Evolutionary conservation across 2,113 vertebrate species (phyloP), one percentile per base, ranked within the genome.

Genomic region (Caranx melampygus): DNA sequence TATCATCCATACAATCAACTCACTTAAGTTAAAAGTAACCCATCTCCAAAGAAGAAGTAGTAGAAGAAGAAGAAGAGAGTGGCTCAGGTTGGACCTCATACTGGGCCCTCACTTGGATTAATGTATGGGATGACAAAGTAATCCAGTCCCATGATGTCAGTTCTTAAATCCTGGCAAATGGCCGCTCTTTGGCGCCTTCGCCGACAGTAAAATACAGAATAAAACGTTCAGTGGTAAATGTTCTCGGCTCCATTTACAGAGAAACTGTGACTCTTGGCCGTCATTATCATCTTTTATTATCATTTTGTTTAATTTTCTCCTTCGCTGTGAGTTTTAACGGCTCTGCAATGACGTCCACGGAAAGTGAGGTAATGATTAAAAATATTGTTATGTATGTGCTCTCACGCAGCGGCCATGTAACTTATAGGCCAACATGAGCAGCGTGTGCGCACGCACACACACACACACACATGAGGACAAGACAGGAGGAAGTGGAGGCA

Each of bases 301-400:
- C n/a, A 75, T 64, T 64, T 79, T 70, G 68, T 85, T 82, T 88
- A 34, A 49, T 77, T 67, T 73, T 77, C 54, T 76, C 59, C 45
- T 20, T 35, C 68, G 26, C 59, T 40, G 2, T 72, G 76, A 73
- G 40, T 70, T 75, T 80, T 80, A 85, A 79, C 3, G 20, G 82
- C 40, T 62, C 60, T 21, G 70, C 21, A 14, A 12, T 80, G 86
- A 77, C 47, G 75, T 1, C n/a, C 6, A 3, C 3, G 72, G 79
- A 83, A 83, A 83, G 49, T 71, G 68, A 74, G 64, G 72, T 44
- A 42, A 75, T 14, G 61, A 68, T 72, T 49, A 16, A 35, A 57
- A 0, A 13, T 13, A 1, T 7, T 49, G 47, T 20, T 52, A 16
- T 47, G 44, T 60, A 21, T n/a, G 14, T 34, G n/a, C 33, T 51